phyloP scores from a whole-genome alignment of 2,113 vertebrate species.

The Brevimyrus niger region DNA sequence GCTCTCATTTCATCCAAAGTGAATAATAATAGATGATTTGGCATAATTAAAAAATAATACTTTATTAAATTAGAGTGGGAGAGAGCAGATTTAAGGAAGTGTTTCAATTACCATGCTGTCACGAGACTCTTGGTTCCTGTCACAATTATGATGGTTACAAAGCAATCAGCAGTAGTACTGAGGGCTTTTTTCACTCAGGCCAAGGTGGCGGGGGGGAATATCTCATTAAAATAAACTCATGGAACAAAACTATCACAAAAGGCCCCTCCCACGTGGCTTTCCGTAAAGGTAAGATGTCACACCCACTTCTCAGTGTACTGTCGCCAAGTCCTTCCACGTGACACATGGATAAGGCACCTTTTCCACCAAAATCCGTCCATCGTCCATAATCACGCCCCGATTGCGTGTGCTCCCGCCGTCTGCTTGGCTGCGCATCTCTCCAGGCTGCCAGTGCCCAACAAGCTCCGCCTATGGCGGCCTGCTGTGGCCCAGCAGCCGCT shows the following conservation, averaged over 20 bases:
- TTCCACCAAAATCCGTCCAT: neutral
- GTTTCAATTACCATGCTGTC: neutral
- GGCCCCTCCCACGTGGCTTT: neutral
- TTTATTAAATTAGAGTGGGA: neutral
- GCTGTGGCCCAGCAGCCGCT: neutral
- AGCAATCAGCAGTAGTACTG: neutral
- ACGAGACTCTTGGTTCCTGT: neutral
- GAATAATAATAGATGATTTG: neutral
- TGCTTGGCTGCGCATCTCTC: neutral
- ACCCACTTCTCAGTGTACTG: neutral
- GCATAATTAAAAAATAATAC: neutral
- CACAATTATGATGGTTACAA: neutral
- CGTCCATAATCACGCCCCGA: neutral
- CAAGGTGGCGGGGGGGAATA: neutral
- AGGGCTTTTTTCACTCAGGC: neutral
- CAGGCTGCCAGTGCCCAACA: neutral
- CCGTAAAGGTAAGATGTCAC: neutral
- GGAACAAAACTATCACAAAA: neutral
- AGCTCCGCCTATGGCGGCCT: neutral
- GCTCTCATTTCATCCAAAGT: neutral
- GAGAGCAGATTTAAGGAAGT: neutral
- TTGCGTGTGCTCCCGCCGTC: neutral
- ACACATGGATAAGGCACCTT: neutral
- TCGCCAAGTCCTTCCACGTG: neutral
- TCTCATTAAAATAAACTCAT: neutral